A percentile compares a stretch with the other conserved stretches of the same genome.
These are phyloP conservation scores for Nilaparvata lugens DNA, from an alignment of 1,140 invertebrate genomes.

Conservation along the genomic window DNA sequence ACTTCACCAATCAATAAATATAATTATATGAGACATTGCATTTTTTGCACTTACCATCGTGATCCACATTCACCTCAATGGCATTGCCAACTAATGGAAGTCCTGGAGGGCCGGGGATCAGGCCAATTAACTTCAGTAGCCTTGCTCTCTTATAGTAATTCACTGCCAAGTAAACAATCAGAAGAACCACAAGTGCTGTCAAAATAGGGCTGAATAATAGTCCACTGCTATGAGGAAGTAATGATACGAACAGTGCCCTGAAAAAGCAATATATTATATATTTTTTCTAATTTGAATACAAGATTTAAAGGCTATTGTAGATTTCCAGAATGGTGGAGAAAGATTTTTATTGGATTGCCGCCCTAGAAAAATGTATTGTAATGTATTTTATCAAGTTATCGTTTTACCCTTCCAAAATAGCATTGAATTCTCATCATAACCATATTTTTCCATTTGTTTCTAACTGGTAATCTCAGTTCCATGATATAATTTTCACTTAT, in stretches of 20 bases:
- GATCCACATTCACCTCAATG: slow-evolving; percentile 41
- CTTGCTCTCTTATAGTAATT: slow-evolving; percentile 37
- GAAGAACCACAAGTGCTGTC: neutral
- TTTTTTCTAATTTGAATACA: no score
- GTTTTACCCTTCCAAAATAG: no score
- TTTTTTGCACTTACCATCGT: slow-evolving; percentile 33
- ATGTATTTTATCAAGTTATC: no score
- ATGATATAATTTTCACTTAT: no score
- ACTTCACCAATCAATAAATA: neutral
- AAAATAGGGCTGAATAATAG: neutral
- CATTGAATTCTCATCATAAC: no score
- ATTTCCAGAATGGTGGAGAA: no score
- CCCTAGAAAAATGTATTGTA: no score
- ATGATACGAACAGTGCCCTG: neutral
- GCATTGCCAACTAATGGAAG: slow-evolving; percentile 48
- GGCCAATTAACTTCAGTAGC: slow-evolving; percentile 36
- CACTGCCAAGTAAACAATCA: slow-evolving; percentile 15
- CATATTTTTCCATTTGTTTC: no score
- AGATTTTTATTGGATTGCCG: no score
- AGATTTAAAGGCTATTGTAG: no score
- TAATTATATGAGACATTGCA: neutral
- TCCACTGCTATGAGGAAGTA: neutral
- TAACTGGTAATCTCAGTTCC: no score
- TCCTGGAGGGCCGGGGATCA: slow-evolving; percentile 45
- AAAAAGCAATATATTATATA: neutral